Base-by-base conservation (phyloP, 2,797 vertebrate genomes). In the Phalloptychus januarius region DNA sequence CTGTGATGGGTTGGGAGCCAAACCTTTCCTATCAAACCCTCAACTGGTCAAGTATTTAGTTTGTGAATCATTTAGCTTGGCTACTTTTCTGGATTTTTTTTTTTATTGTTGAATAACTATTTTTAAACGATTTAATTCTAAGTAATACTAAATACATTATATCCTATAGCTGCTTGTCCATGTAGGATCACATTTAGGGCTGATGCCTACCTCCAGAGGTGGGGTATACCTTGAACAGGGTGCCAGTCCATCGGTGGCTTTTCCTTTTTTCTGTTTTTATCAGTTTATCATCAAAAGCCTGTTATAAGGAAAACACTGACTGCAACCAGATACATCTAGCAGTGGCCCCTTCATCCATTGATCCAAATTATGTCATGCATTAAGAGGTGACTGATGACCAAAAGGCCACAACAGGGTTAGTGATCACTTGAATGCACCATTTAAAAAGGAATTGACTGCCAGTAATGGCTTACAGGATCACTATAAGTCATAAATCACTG, bases 381-480 rank as follows among this genome's bases (percentile, higher is more conserved):
- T 52, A 45, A 48, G 38, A 15, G 56, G 5, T 67, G 67, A 83
- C 33, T 52, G 36, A 58, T 54, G 44, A 82, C 63, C 63, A 70
- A 7, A 70, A 3, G 13, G 65, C 38, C 36, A 71, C 56, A 61
- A n/a, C 58, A 71, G 38, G 44, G 72, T 75, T 23, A 36, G 42
- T 13, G 20, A 77, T 80, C 67, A 80, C 23, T 79, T 75, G 46
- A 82, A 75, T 61, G 61, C 52, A 74, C 46, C 16, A 73, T 23
- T 69, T 79, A 61, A 71, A 72, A 73, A 70, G 40, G 25, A 70
- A 71, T 0, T 58, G 78, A 75, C 54, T 75, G 45, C 48, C 13
- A 0, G 0, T 4, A 63, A 18, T 81, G 73, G 69, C 75, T 75
- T 83, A 31, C 75, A 65, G 46, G 74, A 79, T 36, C 25, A 45